These are phyloP conservation scores for Chaetophractus vellerosus DNA, from an alignment of 2,797 vertebrate species.

Conservation along the genomic window DNA sequence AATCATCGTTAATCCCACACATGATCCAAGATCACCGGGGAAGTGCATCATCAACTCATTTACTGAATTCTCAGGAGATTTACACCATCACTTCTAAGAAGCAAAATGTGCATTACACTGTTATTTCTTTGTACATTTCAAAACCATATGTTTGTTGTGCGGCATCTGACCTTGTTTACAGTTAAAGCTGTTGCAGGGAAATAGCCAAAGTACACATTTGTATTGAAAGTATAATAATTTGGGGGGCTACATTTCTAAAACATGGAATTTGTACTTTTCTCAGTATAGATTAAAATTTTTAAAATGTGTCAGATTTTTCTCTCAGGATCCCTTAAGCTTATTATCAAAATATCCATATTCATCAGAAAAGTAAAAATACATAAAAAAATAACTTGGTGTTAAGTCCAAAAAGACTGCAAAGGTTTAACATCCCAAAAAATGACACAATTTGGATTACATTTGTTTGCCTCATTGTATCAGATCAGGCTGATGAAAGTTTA, in stretches of 20 bases:
- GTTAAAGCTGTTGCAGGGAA: background rate
- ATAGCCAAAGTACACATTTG: constrained; percentile 5
- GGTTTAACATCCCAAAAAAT: constrained; percentile 38
- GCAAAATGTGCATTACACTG: background rate
- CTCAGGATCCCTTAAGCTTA: background rate
- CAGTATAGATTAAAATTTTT: background rate
- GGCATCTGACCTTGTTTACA: constrained; percentile 10
- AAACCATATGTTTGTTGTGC: background rate
- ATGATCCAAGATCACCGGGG: constrained; percentile 10
- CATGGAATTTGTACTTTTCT: constrained; percentile 27
- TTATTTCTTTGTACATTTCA: background rate
- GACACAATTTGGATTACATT: background rate
- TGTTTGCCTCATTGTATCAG: background rate
- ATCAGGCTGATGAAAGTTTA: constrained; percentile 29
- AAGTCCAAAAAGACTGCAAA: background rate
- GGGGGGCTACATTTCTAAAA: constrained; percentile 21
- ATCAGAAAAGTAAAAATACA: background rate
- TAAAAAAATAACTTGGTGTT: background rate
- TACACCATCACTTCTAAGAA: background rate
- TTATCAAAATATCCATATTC: background rate
- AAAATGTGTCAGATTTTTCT: background rate
- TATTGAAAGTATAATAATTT: constrained; percentile 31
- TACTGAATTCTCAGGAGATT: constrained; percentile 24
- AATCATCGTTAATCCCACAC: background rate
- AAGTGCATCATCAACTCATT: background rate